phyloP scores from a whole-genome alignment of 2,113 vertebrate genomes.

The Desmodus rotundus region DNA sequence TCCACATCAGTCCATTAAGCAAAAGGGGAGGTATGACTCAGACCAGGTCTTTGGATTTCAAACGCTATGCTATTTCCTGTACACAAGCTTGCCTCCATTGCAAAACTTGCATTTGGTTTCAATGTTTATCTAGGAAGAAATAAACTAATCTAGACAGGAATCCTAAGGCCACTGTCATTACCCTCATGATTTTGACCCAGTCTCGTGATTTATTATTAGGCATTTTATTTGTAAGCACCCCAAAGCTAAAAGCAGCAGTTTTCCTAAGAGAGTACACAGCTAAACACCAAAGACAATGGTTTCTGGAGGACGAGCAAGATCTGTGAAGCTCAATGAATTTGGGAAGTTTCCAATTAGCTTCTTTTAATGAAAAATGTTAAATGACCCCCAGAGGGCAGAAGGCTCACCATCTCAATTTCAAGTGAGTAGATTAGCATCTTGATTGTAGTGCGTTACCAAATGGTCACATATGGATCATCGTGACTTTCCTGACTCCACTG shows the following conservation, averaged over 20 bases:
- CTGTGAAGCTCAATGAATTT: not conserved
- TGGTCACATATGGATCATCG: not conserved
- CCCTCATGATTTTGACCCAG: not conserved
- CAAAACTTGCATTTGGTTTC: constrained; percentile 52
- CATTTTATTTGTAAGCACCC: not conserved
- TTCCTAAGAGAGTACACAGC: not conserved
- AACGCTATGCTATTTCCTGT: constrained; percentile 18
- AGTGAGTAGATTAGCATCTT: not conserved
- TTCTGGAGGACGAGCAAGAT: not conserved
- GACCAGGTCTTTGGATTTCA: constrained; percentile 7
- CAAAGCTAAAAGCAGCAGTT: constrained; percentile 2
- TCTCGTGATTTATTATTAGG: not conserved
- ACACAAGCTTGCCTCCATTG: constrained; percentile 1
- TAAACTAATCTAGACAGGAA: constrained; percentile 44
- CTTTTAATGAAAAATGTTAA: not conserved
- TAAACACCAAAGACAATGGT: not conserved
- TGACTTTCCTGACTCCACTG: not conserved
- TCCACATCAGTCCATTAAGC: not conserved
- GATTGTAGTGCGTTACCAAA: not conserved
- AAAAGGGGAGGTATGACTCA: not conserved
- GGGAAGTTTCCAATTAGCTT: not conserved
- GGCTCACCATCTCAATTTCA: not conserved
- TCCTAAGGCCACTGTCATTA: not conserved
- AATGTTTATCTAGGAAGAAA: constrained; percentile 45
- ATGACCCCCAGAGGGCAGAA: not conserved